Base-by-base conservation (phyloP, 2,888 invertebrate species). In the Ennomos erosarius region DNA sequence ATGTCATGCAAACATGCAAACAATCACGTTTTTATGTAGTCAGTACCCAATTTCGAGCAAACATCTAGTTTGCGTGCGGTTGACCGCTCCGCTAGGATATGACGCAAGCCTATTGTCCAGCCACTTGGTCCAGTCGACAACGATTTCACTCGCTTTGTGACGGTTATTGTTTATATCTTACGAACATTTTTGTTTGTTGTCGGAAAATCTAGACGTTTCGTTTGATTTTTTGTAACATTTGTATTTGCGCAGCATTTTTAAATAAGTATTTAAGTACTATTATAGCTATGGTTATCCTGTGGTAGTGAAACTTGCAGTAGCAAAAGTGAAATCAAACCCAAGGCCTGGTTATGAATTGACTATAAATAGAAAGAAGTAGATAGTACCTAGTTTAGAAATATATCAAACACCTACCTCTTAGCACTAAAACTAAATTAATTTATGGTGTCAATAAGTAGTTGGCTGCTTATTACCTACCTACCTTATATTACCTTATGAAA, bases 71-170 rank as follows among this genome's bases (percentile, higher is more conserved):
- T 68, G 68, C 69, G 61, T 71, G 59, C 55, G 55, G 61, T 48
- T 68, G 69, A 59, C 71, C 58, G 64, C 55, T 59, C 73, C 72
- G 77, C 65, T 74, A 73, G 78, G 76, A 79, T 75, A 69, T 88
- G 88, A 85, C 86, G 86, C 79, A 87, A 88, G 71, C 71, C 77
- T 64, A 87, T 88, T 88, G 84, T 82, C 53, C 50, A 50, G 40
- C 77, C 76, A 79, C 78, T 81, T 77, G 74, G 77, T 78, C 77
- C 78, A 75, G 78, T 75, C 70, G 77, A 71, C 78, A 78, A 77
- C 82, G 84, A 87, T 87, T 88, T 87, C 83, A 82, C 84, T 86
- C 62, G 66, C 75, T 74, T 70, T 71, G 66, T 64, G 65, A 63
- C 67, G 72, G 74, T 72, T 71, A 73, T 76, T 75, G 73, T 75